Evolutionary conservation across 2,797 vertebrate species (phyloP).

Genomic region (Peromyscus melanophrys): DNA sequence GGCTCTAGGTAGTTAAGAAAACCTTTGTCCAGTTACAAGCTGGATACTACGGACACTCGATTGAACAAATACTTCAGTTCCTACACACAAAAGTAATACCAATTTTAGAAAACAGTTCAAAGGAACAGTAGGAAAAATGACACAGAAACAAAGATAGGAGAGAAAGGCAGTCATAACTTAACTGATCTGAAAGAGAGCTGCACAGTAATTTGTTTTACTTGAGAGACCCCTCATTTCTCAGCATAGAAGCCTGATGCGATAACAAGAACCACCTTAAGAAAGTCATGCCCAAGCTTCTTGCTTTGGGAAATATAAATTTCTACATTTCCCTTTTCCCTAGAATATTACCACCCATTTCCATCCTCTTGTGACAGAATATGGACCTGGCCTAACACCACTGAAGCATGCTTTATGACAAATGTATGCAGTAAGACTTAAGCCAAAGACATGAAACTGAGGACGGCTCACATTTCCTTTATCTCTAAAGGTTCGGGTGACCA

Average conservation of each 20-base stretch:
- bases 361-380: not conserved
- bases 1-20: not conserved
- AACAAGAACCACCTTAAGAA: not conserved
- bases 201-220: not conserved
- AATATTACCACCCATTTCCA: not conserved
- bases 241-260: not conserved
- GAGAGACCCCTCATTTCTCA: not conserved
- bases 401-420: not conserved
- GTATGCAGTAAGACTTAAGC: not conserved
- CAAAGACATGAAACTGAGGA: not conserved
- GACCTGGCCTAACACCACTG: not conserved
- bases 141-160: not conserved
- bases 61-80: not conserved
- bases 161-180: not conserved
- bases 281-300: not conserved
- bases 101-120: not conserved
- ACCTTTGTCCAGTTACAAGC: not conserved
- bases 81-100: not conserved
- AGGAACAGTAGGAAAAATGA: not conserved
- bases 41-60: not conserved
- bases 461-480: not conserved
- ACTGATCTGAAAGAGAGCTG: not conserved
- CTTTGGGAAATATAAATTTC: not conserved
- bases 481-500: not conserved
- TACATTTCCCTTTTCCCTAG: not conserved